A percentile compares a stretch with the other conserved stretches of the same genome.
These are phyloP conservation scores for Melinaea marsaeus DNA, from an alignment of 2,888 invertebrate genomes.

Conservation along the genomic window DNA sequence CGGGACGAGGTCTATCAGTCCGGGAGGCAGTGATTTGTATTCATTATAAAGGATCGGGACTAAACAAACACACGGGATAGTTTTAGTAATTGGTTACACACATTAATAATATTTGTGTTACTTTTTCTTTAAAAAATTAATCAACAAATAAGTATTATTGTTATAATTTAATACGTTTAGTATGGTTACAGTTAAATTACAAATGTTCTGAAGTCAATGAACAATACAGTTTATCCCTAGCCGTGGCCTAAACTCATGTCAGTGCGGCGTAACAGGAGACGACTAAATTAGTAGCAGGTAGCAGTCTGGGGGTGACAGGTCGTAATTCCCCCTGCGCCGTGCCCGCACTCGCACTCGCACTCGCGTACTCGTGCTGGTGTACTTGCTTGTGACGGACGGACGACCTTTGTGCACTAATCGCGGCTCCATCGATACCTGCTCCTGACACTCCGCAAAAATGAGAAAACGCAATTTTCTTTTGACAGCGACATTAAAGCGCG, in stretches of 20 bases:
- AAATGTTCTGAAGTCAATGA: too few relatives aligned
- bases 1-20: slow-evolving; percentile 19
- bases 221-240: too few relatives aligned
- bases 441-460: slow-evolving; percentile 49
- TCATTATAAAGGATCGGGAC: slow-evolving; percentile 52
- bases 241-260: slow-evolving; percentile 22
- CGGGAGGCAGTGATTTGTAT: slow-evolving; percentile 52
- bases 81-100: slow-evolving; percentile 39
- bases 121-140: too few relatives aligned
- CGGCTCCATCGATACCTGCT: slow-evolving; percentile 53
- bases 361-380: slow-evolving; percentile 8
- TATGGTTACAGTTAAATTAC: too few relatives aligned
- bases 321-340: slow-evolving; percentile 62
- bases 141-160: too few relatives aligned
- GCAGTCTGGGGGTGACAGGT: slow-evolving; percentile 61
- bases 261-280: slow-evolving; percentile 27
- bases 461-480: slow-evolving; percentile 67
- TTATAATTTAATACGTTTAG: too few relatives aligned
- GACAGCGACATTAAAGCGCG: slow-evolving; percentile 50
- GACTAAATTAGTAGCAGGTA: slow-evolving; percentile 50
- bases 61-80: slow-evolving; percentile 46
- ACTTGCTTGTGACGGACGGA: slow-evolving; percentile 53
- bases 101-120: slow-evolving; percentile 2
- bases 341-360: too few relatives aligned
- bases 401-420: slow-evolving; percentile 70